A percentile compares a stretch with the other conserved stretches of the same genome.
Evolutionary conservation across 2,888 invertebrate species (phyloP).

Genomic region (Mylabris sibirica): DNA sequence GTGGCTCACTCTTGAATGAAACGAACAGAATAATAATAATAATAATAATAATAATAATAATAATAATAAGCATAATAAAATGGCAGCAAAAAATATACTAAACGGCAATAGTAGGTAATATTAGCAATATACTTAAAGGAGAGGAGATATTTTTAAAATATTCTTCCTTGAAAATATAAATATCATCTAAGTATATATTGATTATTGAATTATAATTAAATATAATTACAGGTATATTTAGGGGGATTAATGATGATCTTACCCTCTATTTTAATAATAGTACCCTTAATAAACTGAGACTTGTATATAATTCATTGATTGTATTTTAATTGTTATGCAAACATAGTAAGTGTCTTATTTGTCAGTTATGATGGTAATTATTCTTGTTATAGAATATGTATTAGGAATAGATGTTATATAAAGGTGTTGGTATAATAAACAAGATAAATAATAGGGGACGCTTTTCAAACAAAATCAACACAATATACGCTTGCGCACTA

Average conservation of each 20-base stretch:
- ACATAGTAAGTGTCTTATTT: slow-evolving; percentile 46
- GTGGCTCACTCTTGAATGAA: slow-evolving; percentile 30
- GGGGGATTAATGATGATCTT: slow-evolving; percentile 32
- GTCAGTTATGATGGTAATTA: slow-evolving; percentile 40
- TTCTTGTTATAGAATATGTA: not conserved
- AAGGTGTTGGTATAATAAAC: not conserved
- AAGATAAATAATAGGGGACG: not conserved
- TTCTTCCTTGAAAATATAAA: not conserved
- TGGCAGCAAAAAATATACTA: not conserved
- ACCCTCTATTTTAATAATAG: slow-evolving; percentile 27
- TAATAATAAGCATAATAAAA: not conserved
- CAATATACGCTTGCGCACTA: not conserved
- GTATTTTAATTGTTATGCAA: slow-evolving; percentile 49
- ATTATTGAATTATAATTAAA: not conserved
- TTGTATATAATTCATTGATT: slow-evolving; percentile 50
- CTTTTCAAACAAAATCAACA: not conserved
- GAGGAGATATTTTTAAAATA: not conserved
- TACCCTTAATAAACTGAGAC: slow-evolving; percentile 27
- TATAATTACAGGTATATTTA: slow-evolving; percentile 26
- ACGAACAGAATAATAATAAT: slow-evolving; percentile 4
- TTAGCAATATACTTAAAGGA: too few species aligned
- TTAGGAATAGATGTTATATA: not conserved
- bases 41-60: not conserved
- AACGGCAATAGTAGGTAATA: too few species aligned
- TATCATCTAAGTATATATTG: not conserved